Conservation (phyloP, 2,888 invertebrate genomes). For the Sinelater perroti region DNA sequence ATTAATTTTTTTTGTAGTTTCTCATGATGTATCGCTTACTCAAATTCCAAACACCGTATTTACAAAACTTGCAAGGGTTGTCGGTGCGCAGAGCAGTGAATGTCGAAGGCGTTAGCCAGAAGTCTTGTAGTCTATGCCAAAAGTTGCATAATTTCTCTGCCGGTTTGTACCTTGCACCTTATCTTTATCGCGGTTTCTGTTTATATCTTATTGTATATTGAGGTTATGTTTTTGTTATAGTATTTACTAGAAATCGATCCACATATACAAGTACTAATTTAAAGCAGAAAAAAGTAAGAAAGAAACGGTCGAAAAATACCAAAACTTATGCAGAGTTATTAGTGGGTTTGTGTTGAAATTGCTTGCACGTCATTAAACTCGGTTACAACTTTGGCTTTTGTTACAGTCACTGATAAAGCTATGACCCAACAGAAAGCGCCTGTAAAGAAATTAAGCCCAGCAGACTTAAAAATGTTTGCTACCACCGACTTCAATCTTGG, state of each 20-base stretch:
- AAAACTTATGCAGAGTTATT: conserved; percentile 47
- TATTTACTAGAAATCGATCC: conserved; percentile 45
- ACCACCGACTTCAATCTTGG: conserved; percentile 64
- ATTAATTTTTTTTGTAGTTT: not conserved
- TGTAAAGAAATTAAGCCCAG: conserved; percentile 72
- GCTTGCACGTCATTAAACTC: not conserved
- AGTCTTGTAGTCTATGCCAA: conserved; percentile 54
- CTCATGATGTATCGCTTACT: conserved; percentile 51
- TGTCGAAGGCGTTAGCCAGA: conserved; percentile 38
- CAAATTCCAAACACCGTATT: conserved; percentile 46
- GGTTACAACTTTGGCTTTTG: conserved; percentile 21
- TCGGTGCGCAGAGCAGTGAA: conserved; percentile 43
- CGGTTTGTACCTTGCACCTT: conserved; percentile 40
- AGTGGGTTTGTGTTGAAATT: conserved; percentile 43
- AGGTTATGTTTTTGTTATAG: conserved; percentile 28
- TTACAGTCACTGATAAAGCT: conserved; percentile 69
- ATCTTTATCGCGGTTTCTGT: conserved; percentile 1
- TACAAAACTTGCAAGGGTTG: conserved; percentile 47
- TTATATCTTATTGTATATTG: conserved; percentile 1
- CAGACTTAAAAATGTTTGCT: conserved; percentile 73
- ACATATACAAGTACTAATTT: conserved; percentile 49
- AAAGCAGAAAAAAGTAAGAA: conserved; percentile 43
- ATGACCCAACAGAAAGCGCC: conserved; percentile 74
- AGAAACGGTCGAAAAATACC: conserved; percentile 44
- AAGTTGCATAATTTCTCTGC: conserved; percentile 47